These are phyloP conservation scores for Pollenia griseotomentosa DNA, from an alignment of 2,888 invertebrate species.

Conservation along the genomic window DNA sequence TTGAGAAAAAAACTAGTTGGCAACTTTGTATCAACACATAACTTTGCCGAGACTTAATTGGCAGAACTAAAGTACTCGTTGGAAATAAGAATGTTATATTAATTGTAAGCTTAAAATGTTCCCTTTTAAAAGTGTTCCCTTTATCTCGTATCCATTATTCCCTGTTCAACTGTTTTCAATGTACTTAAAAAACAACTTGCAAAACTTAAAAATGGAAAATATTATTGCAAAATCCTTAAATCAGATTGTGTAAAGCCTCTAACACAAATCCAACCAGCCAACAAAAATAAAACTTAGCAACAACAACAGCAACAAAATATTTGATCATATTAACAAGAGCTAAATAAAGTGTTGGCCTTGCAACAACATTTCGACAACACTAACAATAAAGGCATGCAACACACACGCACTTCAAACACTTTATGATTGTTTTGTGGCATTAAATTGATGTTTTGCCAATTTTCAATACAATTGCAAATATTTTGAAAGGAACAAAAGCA, in stretches of 20 bases:
- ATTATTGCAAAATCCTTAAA: constrained; percentile 82
- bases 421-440: constrained; percentile 83
- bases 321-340: constrained; percentile 68
- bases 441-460: constrained; percentile 84
- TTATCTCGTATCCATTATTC: neutral
- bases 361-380: constrained; percentile 76
- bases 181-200: neutral
- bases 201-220: constrained; percentile 69
- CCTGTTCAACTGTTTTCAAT: neutral
- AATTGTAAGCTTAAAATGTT: neutral
- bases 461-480: constrained; percentile 83
- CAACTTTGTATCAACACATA: too few relatives aligned
- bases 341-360: constrained; percentile 77
- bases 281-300: constrained; percentile 47
- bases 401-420: constrained; percentile 77
- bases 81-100: too few relatives aligned
- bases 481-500: constrained; percentile 39
- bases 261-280: constrained; percentile 59
- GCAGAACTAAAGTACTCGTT: too few relatives aligned
- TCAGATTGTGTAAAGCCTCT: constrained; percentile 82
- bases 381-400: constrained; percentile 44
- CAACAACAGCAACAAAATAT: constrained; percentile 44
- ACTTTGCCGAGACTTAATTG: too few relatives aligned
- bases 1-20: too few relatives aligned
- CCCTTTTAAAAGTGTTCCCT: neutral